Base-by-base conservation (phyloP, 1,140 invertebrate species). In the Schmidtea mediterranea region DNA sequence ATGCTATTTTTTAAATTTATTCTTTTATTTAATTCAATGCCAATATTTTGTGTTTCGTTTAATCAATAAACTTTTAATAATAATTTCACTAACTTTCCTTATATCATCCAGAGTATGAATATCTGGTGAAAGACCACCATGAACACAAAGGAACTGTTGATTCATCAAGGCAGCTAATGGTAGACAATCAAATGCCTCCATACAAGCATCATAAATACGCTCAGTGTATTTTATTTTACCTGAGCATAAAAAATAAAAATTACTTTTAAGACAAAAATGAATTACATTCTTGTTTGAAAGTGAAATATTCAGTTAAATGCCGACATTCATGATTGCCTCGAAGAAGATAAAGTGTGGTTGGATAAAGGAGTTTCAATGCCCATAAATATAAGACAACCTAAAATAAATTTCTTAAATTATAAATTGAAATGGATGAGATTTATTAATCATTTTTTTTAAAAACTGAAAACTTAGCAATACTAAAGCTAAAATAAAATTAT, bases 301-400 rank as follows among this genome's bases (percentile, higher is more conserved):
- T 98, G 75, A 98, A 98, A 71, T 98, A 98, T 75, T 98, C 90
- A 69, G 90, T 97, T 66, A 98, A 77, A 76, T 98, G 90, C 68
- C 90, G 79, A 75, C 90, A 98, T 73, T 98, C 92, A 71, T 98
- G 90, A 69, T 97, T 98, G 63, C 90, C 90, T 69, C 90, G 77
- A 69, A 97, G 76, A 68, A 98, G 76, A 73, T 86, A 97, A 71
- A 97, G 76, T 63, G 90, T 97, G 63, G 75, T 87, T 62, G 89
- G 84, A 73, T 92, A 87, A 72, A 86, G 84, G 67, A 97, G 76
- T 76, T 98, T 98, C 67, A 97, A 74, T 64, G 90, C 82, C 89
- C 89, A 97, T 67, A 97, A 75, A 74, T 95, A 97, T 62, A 97
- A 76, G 65, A 97, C 89, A 75, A 89, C 97, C 79, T 89, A 71